Evolutionary conservation across 53 echinoderm and acorn worm species (phyloP).

Genomic region (Pentamera pediparva): DNA sequence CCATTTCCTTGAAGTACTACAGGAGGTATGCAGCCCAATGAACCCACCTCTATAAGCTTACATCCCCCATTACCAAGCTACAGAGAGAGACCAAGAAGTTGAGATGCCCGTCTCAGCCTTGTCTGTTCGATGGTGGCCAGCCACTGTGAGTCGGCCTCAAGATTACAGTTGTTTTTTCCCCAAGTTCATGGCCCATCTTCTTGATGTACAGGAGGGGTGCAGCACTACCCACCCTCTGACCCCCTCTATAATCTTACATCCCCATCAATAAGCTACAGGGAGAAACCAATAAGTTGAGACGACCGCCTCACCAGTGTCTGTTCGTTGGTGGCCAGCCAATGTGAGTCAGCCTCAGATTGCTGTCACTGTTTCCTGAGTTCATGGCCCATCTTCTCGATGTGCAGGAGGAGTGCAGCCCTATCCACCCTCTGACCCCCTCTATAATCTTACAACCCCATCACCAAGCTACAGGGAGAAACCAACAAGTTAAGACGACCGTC

Average conservation of each 20-base stretch:
- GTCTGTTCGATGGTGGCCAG: constrained; percentile 72
- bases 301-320: constrained; percentile 76
- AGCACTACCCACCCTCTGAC: too few species aligned
- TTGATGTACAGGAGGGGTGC: constrained; percentile 45
- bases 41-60: too few species aligned
- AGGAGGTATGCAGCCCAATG: too few species aligned
- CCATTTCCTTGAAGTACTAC: constrained; percentile 61
- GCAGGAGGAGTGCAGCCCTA: too few species aligned
- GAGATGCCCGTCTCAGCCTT: constrained; percentile 47
- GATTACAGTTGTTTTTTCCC: constrained; percentile 72
- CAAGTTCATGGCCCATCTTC: constrained; percentile 68
- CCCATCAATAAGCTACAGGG: too few species aligned
- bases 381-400: constrained; percentile 65
- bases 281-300: too few species aligned
- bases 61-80: too few species aligned
- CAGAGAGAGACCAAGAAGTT: neutral
- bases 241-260: too few species aligned
- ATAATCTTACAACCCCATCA: too few species aligned
- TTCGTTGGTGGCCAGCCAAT: constrained; percentile 80
- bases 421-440: too few species aligned
- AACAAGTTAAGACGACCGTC: too few species aligned
- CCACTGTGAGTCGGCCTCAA: constrained; percentile 89
- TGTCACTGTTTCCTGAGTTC: constrained; percentile 75
- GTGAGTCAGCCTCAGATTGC: constrained; percentile 79
- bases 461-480: too few species aligned